A percentile compares a stretch with the other conserved stretches of the same genome.
These are phyloP conservation scores for Uropsilus gracilis DNA, from an alignment of 2,113 vertebrate genomes.

Conservation along the genomic window DNA sequence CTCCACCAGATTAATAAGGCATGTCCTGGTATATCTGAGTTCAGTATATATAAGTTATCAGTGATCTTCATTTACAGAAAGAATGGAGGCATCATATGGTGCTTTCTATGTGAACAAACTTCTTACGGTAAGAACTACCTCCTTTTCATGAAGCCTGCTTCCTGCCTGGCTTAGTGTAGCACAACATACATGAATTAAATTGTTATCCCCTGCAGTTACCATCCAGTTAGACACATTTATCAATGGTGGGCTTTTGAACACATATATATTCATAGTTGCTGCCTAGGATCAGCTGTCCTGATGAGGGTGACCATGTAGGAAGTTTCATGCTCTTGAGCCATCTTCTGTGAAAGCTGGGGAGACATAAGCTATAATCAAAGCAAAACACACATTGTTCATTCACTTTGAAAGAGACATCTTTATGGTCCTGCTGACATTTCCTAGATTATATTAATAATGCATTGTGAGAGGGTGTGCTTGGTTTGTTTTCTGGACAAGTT, in stretches of 20 bases:
- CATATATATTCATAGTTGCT: conserved; percentile 81
- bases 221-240: conserved; percentile 84
- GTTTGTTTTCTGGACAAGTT: conserved; percentile 26
- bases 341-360: not conserved
- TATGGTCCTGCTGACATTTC: not conserved
- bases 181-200: not conserved
- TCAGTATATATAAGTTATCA: not conserved
- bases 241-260: conserved; percentile 79
- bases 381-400: not conserved
- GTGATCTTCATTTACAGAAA: conserved; percentile 48
- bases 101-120: conserved; percentile 84
- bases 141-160: conserved; percentile 18
- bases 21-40: not conserved
- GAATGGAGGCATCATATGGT: conserved; percentile 78
- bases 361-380: conserved; percentile 12
- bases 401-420: not conserved
- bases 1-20: not conserved
- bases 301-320: not conserved
- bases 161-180: not conserved
- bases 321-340: not conserved
- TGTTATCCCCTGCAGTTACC: conserved; percentile 84
- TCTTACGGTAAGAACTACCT: conserved; percentile 67
- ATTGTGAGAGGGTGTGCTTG: not conserved
- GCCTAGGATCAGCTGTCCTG: conserved; percentile 43
- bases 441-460: not conserved